These are phyloP conservation scores for Limnodromus scolopaceus DNA, from an alignment of 2,797 vertebrate species.

Conservation along the genomic window DNA sequence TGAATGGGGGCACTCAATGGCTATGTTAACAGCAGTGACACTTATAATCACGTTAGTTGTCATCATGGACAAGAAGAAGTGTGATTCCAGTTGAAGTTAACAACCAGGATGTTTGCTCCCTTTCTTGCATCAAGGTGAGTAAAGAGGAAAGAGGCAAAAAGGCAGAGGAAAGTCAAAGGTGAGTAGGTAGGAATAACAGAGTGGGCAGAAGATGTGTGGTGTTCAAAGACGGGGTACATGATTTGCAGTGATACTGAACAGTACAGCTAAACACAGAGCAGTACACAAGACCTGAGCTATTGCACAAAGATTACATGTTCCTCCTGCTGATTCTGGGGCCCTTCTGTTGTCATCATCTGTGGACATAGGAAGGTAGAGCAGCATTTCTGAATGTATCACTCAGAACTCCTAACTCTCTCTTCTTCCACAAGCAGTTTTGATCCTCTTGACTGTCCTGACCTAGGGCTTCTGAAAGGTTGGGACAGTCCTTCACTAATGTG, in stretches of 20 bases:
- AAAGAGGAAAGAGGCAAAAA: background rate
- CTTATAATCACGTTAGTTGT: background rate
- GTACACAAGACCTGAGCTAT: background rate
- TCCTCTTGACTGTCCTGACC: background rate
- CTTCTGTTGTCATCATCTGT: background rate
- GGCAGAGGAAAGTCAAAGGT: background rate
- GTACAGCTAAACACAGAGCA: background rate
- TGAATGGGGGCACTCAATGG: background rate
- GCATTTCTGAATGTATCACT: background rate
- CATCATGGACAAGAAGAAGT: background rate
- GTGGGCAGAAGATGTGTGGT: background rate
- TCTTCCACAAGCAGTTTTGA: background rate
- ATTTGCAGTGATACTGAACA: background rate
- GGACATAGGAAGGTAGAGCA: background rate
- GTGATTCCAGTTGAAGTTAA: background rate
- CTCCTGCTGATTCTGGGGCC: background rate
- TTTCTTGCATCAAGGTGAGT: conserved; percentile 6
- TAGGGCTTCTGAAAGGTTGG: background rate
- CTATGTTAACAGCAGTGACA: background rate
- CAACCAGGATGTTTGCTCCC: background rate
- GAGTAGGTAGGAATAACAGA: background rate
- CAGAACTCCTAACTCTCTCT: background rate
- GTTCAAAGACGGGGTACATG: background rate
- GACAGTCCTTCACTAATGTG: background rate
- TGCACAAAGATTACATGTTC: background rate